A percentile compares a stretch with the other conserved stretches of the same genome.
phyloP scores from a whole-genome alignment of 37 sponge, comb jelly and placozoan species.

The Ephydatia muelleri region DNA sequence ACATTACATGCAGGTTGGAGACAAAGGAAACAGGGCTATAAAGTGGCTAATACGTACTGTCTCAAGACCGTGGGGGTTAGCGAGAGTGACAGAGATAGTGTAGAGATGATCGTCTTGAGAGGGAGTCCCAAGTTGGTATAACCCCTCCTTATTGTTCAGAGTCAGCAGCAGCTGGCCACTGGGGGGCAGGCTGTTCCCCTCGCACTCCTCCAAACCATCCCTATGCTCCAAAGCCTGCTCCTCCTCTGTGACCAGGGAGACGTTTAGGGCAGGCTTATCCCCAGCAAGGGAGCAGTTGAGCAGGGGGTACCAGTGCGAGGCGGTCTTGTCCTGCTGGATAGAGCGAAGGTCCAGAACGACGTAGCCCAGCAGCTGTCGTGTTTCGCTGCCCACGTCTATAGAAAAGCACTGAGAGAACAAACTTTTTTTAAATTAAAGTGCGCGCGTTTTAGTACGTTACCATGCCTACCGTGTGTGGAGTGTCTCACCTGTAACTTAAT shows the following conservation, averaged over 20 bases:
- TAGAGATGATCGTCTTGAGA: constrained; percentile 26
- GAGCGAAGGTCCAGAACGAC: constrained; percentile 87
- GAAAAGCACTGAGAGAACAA: constrained; percentile 53
- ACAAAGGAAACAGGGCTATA: too few species aligned
- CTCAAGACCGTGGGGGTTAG: constrained; percentile 36
- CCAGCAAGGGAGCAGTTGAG: constrained; percentile 52
- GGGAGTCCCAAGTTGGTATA: constrained; percentile 57
- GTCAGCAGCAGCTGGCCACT: constrained; percentile 17
- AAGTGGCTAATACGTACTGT: constrained; percentile 17
- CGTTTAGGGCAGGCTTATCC: constrained; percentile 68
- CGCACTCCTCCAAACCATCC: constrained; percentile 9
- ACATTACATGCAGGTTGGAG: neutral
- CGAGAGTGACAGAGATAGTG: constrained; percentile 65
- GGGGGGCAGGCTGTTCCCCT: neutral
- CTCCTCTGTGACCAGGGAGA: constrained; percentile 67
- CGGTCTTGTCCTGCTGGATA: constrained; percentile 6
- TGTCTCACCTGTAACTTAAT: constrained; percentile 86
- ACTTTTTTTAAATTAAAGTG: neutral
- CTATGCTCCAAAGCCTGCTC: neutral
- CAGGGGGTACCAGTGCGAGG: constrained; percentile 60
- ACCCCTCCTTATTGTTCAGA: constrained; percentile 60
- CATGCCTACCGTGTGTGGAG: neutral
- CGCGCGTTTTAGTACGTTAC: too few species aligned
- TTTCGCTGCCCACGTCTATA: constrained; percentile 40
- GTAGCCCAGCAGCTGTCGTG: constrained; percentile 73